Percentiles rank a stretch among this genome's conserved stretches.
Conservation (phyloP, 2,113 vertebrate species). For the Pygoscelis antarcticus region DNA sequence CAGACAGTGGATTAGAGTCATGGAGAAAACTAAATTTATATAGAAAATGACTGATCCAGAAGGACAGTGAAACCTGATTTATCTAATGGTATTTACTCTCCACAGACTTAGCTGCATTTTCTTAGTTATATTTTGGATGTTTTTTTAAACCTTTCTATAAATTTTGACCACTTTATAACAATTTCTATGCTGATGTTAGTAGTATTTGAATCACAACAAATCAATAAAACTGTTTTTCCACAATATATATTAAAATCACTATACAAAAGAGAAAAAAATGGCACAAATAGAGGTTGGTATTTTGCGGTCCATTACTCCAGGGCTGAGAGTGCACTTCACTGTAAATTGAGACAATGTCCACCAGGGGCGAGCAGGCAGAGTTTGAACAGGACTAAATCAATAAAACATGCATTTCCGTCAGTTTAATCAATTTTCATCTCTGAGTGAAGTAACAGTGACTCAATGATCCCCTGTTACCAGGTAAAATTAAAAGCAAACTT, state of each 20-base stretch:
- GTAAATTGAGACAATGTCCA: slow-evolving; percentile 16
- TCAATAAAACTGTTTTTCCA: neutral
- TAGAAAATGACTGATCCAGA: neutral
- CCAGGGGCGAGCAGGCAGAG: neutral
- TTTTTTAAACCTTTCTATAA: neutral
- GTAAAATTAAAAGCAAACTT: slow-evolving; percentile 28
- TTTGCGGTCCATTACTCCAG: neutral
- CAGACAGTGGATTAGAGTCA: neutral
- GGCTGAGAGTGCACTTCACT: neutral
- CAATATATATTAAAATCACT: neutral
- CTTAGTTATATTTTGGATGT: neutral
- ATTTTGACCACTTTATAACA: neutral
- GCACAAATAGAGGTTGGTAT: neutral
- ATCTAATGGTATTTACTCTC: neutral
- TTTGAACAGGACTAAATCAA: slow-evolving; percentile 25
- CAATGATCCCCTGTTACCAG: neutral
- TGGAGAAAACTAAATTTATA: neutral
- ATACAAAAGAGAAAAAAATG: neutral
- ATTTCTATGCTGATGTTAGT: neutral
- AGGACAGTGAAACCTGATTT: neutral
- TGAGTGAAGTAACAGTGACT: slow-evolving; percentile 31
- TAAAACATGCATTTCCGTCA: neutral
- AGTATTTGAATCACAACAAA: neutral
- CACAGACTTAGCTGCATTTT: neutral
- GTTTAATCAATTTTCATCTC: slow-evolving; percentile 51